Evolutionary conservation across 2,888 invertebrate species (phyloP), one percentile per base, ranked within the genome.

Genomic region (Ypsolopha scabrella): DNA sequence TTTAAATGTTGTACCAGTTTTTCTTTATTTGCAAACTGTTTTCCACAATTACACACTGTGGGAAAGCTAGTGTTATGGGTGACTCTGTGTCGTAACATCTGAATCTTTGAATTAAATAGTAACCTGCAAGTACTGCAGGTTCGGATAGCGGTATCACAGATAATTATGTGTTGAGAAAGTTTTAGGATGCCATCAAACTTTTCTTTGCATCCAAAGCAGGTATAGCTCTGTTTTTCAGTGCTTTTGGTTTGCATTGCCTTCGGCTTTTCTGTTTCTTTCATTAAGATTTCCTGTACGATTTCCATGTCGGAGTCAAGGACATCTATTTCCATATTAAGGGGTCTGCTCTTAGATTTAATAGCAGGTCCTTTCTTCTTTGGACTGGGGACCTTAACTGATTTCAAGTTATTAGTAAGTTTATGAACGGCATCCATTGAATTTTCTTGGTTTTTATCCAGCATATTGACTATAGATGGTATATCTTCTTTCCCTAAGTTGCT

Each of bases 401-500:
- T 77, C 35, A 58, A 59, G 41, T 53, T 50, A n/a, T 60, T 67
- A 0, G 58, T 52, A 43, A 62, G 46, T 57, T 69, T 74, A 49
- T 53, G 63, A 1, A 60, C 52, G 47, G 54, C 50, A 35, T 76
- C 75, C 9, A 69, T 56, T 0, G 67, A 64, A 50, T 68, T 67
- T 46, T 75, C 75, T 51, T 66, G 59, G 53, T 80, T 80, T 57
- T 69, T 76, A 50, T 86, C 83, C 11, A 87, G 58, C 72, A 86
- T 77, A 45, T 75, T 81, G 0, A 80, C 81, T 54, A 86, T 77
- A 13, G 79, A 76, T 4, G 86, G 85, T 57, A 86, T 82, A 54
- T 86, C 86, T 63, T 85, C 85, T 53, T 80, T 85, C 2, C 85
- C 81, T 43, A 85, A 66, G 55, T 78, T 83, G 54, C 80, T 79